Evolutionary conservation across 2,113 vertebrate species (phyloP), one percentile per base, ranked within the genome.

Genomic region (Recurvirostra avosetta): DNA sequence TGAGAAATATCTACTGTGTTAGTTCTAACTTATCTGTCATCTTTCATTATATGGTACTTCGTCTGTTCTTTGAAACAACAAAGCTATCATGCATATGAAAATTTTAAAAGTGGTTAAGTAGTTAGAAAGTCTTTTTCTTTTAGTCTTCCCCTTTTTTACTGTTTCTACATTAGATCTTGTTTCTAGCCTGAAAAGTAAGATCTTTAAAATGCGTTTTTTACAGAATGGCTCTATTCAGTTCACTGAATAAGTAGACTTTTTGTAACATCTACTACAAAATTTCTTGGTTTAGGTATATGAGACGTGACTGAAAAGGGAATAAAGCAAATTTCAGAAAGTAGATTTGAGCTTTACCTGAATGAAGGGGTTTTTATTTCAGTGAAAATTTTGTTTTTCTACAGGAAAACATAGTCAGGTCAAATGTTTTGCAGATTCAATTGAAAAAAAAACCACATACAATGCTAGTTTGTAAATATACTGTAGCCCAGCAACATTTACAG

Each of bases 151-250:
- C 13, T 38, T 88, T 92, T 92, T 58, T 53, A 47, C 38, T 49
- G 40, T 94, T 94, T 94, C 72, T 91, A 40, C 29, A 63, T 55
- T 87, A 95, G 94, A 90, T 96, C 73, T 88, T 89, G 81, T 93
- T 96, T 97, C 62, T 96, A 95, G 22, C 74, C 82, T 96, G 94
- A 96, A 97, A 97, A 50, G 78, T 83, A 96, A 95, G 87, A 72
- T 79, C 56, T 92, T 93, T 95, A 94, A 97, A 93, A 90, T 84
- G 8, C 36, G 14, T 50, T 86, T 92, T 89, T 88, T 92, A 90
- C 43, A 88, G 82, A 95, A 56, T 86, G 56, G 32, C 21, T 94
- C 61, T 97, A 45, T 97, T 98, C 91, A 93, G 59, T 94, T 83
- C 82, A 94, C 84, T 72, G 80, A 90, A 88, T 86, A 93, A 97